Evolutionary conservation across 2,113 vertebrate genomes (phyloP).

Genomic region (Illadopsis cleaveri): DNA sequence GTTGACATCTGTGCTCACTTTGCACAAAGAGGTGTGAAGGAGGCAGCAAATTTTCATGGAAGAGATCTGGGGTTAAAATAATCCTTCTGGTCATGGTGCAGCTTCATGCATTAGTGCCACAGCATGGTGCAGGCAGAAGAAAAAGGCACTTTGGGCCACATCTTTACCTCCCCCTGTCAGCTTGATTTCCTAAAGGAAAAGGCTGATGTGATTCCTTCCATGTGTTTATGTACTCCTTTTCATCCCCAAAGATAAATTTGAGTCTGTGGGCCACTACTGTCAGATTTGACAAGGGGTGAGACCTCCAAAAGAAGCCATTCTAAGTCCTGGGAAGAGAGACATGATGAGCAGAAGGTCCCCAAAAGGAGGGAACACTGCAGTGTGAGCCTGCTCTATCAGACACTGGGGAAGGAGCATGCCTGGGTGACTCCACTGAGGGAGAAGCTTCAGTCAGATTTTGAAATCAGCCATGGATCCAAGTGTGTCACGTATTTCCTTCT

Average conservation of each 20-base stretch:
- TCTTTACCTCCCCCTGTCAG: neutral
- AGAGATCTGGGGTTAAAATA: neutral
- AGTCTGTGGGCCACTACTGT: neutral
- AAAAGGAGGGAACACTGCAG: neutral
- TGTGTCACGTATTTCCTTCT: neutral
- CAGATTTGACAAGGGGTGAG: neutral
- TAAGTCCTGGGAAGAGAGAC: neutral
- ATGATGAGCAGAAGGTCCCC: neutral
- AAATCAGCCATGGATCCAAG: fast-evolving
- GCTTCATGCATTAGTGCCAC: neutral
- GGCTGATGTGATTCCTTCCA: neutral
- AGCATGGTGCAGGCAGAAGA: neutral
- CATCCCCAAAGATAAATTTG: neutral
- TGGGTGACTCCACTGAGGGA: neutral
- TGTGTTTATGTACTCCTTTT: fast-evolving
- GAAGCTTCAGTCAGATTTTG: neutral
- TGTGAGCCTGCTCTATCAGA: neutral
- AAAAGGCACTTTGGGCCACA: neutral
- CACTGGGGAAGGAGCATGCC: fast-evolving
- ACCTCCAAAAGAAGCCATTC: neutral
- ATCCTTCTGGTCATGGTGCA: neutral
- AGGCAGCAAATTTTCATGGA: neutral
- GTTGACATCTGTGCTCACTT: neutral
- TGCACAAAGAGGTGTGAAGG: neutral
- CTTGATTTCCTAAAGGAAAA: neutral